Conservation (phyloP, 92 coral and sea anemone species). For the Pocillopora grandis region DNA sequence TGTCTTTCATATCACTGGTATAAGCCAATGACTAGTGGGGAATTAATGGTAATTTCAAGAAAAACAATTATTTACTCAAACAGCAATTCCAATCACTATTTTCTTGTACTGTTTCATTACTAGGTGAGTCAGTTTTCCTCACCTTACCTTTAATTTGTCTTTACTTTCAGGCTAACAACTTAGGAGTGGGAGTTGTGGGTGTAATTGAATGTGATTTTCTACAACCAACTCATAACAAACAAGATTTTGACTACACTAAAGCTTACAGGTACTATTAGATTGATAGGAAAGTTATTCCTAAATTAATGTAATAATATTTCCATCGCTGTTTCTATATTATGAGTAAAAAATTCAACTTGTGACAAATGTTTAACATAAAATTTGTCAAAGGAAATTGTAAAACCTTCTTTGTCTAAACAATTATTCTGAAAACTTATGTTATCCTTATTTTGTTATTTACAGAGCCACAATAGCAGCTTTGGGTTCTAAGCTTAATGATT, state of each 20-base stretch:
- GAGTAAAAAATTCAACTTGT: too few species aligned
- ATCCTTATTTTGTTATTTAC: background rate
- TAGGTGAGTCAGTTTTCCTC: background rate
- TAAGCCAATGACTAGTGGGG: too few species aligned
- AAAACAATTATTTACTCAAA: too few species aligned
- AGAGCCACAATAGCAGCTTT: conserved; percentile 87
- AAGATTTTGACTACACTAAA: conserved; percentile 97
- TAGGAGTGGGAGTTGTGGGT: conserved; percentile 96
- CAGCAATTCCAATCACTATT: too few species aligned
- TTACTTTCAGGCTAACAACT: conserved; percentile 80
- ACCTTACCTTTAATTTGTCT: too few species aligned
- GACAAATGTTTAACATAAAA: too few species aligned
- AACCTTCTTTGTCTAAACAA: too few species aligned
- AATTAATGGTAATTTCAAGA: too few species aligned
- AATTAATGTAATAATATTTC: too few species aligned
- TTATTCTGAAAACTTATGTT: background rate
- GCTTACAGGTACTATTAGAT: conserved; percentile 73
- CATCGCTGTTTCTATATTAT: too few species aligned
- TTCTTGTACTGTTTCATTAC: background rate
- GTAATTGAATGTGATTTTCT: conserved; percentile 97
- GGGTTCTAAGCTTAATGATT: conserved; percentile 87
- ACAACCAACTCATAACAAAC: conserved; percentile 98
- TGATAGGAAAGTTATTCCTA: background rate
- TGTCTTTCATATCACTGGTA: too few species aligned
- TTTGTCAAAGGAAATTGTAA: too few species aligned